Evolutionary conservation across 2,888 invertebrate genomes (phyloP), one percentile per base, ranked within the genome.

Genomic region (Hermaeophaga mercurialis): DNA sequence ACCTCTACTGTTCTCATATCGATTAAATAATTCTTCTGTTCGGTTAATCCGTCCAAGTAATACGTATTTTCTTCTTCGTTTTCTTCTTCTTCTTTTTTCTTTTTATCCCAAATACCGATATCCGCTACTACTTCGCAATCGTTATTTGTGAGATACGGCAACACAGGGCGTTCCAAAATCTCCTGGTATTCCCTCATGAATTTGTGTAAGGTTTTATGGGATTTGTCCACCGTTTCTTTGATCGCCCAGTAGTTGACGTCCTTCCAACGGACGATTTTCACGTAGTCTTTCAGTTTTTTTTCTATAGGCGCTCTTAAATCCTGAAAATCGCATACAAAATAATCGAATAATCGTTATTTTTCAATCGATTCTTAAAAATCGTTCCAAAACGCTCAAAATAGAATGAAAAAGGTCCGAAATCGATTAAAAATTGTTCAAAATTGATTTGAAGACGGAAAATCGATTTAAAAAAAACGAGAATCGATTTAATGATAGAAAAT

Each of bases 221-320:
- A 90, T 71, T 92, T 94, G 33, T 90, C 88, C 0, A 95, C 88
- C 0, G 94, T 90, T 64, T 91, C 90, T 66, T 91, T 94, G 50
- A 98, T 88, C 24, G 95, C 89, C 87, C 94, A 96, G 74, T 96
- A 95, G 70, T 91, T 97, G 9, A 94, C 85, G 71, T 99, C 97
- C 70, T 93, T 88, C 91, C 97, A 99, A 31, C 93, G 85, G 46
- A 91, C 91, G 50, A 99, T 96, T 77, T 96, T 96, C 0, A 98
- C 91, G 73, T 93, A 94, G 66, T 96, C 96, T 65, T 89, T 89
- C 8, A 99, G 76, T 74, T 94, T 91, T 78, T 93, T 94, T 72
- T 96, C 96, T 58, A 97, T 91, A 0, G 96, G 94, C 0, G 84
- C 75, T 22, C 90, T 85, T 14, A 26, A 24, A 24, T 43, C 24